Conservation (phyloP, 2,888 invertebrate species). For the Sclerodermus sp. region DNA sequence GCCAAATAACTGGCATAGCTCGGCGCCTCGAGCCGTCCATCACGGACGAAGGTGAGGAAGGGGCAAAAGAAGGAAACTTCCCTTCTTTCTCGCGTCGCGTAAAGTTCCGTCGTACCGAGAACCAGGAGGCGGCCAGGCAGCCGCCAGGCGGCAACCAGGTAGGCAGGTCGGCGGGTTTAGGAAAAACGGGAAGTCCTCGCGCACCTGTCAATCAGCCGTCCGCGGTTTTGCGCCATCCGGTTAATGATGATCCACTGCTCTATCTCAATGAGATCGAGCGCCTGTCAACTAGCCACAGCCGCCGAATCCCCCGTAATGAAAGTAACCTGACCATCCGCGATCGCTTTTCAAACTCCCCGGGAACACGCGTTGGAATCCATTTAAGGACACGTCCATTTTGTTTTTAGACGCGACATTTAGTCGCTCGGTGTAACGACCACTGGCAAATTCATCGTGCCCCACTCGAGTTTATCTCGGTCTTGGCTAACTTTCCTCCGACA, state of each 20-base stretch:
- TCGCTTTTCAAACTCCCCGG: too few species aligned
- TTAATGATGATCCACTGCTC: constrained; percentile 55
- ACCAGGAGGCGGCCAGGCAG: constrained; percentile 32
- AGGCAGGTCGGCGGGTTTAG: constrained; percentile 33
- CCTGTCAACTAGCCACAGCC: constrained; percentile 11
- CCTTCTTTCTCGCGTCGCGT: constrained; percentile 15
- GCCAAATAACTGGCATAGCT: constrained; percentile 48
- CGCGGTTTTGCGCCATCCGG: constrained; percentile 48
- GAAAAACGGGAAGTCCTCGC: constrained; percentile 52
- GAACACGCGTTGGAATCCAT: too few species aligned
- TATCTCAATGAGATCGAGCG: constrained; percentile 40
- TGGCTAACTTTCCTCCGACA: too few species aligned
- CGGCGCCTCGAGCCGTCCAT: constrained; percentile 49
- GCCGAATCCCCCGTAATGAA: constrained; percentile 23
- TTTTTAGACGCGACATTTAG: too few species aligned
- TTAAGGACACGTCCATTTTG: too few species aligned
- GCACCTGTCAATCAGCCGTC: constrained; percentile 54
- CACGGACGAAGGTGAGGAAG: constrained; percentile 34
- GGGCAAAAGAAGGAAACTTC: too few species aligned
- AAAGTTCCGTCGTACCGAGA: constrained; percentile 45
- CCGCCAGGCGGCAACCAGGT: constrained; percentile 23
- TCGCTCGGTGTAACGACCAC: too few species aligned
- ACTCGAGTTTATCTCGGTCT: too few species aligned
- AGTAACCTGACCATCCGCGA: constrained; percentile 11
- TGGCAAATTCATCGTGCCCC: too few species aligned